phyloP scores from a whole-genome alignment of 2,797 vertebrate species.

The Moxostoma hubbsi region DNA sequence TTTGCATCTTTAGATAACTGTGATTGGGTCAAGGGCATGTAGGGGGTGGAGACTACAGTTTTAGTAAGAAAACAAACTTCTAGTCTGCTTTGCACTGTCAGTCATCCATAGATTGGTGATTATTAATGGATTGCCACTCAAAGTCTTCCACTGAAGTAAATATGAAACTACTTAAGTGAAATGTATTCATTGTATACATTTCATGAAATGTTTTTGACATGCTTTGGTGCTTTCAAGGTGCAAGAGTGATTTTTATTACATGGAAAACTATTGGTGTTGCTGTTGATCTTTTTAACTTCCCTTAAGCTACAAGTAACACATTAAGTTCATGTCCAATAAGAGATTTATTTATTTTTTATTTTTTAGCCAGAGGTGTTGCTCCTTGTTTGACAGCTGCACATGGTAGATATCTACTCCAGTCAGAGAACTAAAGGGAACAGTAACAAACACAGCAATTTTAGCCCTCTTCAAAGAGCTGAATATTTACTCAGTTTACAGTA shows the following conservation, averaged over 20 bases:
- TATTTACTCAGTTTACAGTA: neutral
- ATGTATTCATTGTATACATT: too few relatives aligned
- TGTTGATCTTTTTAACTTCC: neutral
- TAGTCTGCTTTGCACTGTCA: constrained; percentile 34
- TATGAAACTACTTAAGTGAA: neutral
- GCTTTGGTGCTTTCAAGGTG: neutral
- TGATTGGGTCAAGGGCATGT: constrained; percentile 42
- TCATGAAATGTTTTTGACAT: too few relatives aligned
- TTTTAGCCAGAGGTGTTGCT: constrained; percentile 29
- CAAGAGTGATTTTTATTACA: constrained; percentile 5
- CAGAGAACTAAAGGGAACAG: constrained; percentile 13
- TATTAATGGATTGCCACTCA: constrained; percentile 7
- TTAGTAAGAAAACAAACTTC: constrained; percentile 62
- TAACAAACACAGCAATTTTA: constrained; percentile 33
- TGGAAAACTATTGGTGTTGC: neutral
- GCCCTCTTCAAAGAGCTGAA: constrained; percentile 28
- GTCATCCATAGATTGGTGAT: neutral
- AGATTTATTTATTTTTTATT: constrained; percentile 9
- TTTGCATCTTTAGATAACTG: constrained; percentile 35
- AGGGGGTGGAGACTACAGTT: constrained; percentile 64
- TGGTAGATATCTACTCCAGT: constrained; percentile 53
- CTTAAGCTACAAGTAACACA: neutral
- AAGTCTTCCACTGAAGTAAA: constrained; percentile 2
- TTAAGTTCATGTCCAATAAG: constrained; percentile 28
- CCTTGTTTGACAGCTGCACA: constrained; percentile 57